Conservation (phyloP, 2,888 invertebrate species). For the Tanypteryx hageni region DNA sequence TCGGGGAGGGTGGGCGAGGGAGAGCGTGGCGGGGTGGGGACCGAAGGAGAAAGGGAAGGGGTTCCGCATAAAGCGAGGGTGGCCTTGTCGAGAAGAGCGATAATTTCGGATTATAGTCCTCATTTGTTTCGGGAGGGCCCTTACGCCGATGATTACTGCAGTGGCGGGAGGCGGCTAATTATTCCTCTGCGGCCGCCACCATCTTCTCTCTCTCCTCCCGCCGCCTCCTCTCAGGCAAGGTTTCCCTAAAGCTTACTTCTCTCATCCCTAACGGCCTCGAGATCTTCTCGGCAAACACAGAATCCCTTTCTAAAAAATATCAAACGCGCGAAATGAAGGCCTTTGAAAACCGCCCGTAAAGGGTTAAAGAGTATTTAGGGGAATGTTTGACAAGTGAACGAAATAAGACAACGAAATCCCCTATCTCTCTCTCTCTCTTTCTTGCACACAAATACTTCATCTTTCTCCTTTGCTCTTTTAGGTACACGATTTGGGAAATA, state of each 20-base stretch:
- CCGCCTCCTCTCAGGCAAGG: neutral
- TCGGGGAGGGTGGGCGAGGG: neutral
- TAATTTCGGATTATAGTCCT: conserved; percentile 57
- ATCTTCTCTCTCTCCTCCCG: neutral
- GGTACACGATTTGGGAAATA: neutral
- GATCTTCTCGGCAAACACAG: conserved; percentile 5
- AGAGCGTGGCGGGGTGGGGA: neutral
- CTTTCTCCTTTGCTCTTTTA: neutral
- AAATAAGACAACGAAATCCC: neutral
- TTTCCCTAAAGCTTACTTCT: conserved; percentile 14
- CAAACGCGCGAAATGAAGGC: neutral
- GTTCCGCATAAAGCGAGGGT: conserved; percentile 12
- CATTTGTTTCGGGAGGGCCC: conserved; percentile 41
- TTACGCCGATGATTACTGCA: conserved; percentile 34
- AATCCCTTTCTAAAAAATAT: conserved; percentile 9
- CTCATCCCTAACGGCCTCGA: neutral
- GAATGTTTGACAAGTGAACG: neutral
- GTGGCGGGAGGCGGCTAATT: conserved; percentile 49
- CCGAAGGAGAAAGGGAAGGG: neutral
- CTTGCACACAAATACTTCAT: neutral
- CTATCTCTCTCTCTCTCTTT: neutral
- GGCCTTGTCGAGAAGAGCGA: conserved; percentile 40
- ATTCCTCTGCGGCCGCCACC: conserved; percentile 56
- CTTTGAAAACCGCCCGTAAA: neutral
- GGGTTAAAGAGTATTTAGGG: neutral